Base-by-base conservation (phyloP, 1,140 invertebrate species). In the Drosophila sturtevanti region DNA sequence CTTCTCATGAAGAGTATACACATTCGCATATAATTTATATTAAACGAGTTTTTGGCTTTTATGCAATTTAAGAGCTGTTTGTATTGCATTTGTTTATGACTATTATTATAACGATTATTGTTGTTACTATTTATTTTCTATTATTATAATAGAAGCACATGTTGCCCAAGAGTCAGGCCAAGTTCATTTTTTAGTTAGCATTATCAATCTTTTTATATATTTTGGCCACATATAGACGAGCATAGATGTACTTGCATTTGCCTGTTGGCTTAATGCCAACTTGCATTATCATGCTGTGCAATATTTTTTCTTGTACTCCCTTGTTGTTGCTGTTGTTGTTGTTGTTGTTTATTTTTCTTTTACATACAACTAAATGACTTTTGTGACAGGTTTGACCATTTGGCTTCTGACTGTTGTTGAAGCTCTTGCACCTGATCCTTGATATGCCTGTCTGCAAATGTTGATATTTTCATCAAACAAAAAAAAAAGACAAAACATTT, bases 221-320 rank as follows among this genome's bases (percentile, higher is more conserved):
- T 68, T 65, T 51, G 31, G 55, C 52, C 69, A 65, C 61, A 37
- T 37, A 14, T 27, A 18, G 18, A 27, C 12, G 4, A 10, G 31
- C 38, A 59, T 10, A 22, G n/a, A n/a, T n/a, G n/a, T n/a, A 37
- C 34, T 21, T 22, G 31, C 27, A 24, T 63, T 22, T 24, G 10
- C 54, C 35, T 60, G 18, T 67, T 81, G 79, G 74, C 70, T 38
- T 31, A 1, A 41, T 67, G 79, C 79, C 79, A 81, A 63, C 51
- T 65, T 82, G 70, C 60, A 70, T 78, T 81, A 75, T 81, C 63
- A 72, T 81, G 63, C 81, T 81, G 81, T 71, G 66, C 70, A 81
- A 77, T 81, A 70, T 81, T 31, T 31, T 31, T 4, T 31, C 7
- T 1, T 24, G 1, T 24, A 4, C 4, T 4, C 4, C 4, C 24